Conservation (phyloP, 2,113 vertebrate genomes). For the Tragelaphus imberbis region DNA sequence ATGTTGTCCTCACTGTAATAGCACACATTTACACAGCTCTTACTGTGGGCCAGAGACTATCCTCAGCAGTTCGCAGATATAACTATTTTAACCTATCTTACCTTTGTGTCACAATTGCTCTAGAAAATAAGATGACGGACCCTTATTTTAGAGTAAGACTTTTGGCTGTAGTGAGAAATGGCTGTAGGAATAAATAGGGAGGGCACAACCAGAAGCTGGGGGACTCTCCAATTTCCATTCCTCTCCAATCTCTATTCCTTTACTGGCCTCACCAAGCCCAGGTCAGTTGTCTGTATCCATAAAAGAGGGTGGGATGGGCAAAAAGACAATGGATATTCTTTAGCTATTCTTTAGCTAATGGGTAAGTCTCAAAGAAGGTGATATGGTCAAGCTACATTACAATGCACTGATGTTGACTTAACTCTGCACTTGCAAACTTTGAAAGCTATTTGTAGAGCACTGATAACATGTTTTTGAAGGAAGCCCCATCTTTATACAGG, state of each 20-base stretch:
- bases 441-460: not conserved
- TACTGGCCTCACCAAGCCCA: not conserved
- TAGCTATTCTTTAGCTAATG: not conserved
- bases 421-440: not conserved
- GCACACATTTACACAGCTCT: not conserved
- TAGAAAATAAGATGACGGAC: not conserved
- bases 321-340: conserved; percentile 1
- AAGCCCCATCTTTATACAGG: not conserved
- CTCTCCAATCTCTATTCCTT: not conserved
- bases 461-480: not conserved
- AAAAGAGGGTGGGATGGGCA: not conserved
- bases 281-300: not conserved
- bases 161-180: not conserved
- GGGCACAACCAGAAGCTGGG: not conserved
- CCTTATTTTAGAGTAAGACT: not conserved
- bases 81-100: not conserved
- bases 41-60: not conserved
- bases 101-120: not conserved
- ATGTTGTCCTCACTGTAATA: not conserved
- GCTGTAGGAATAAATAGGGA: not conserved
- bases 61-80: not conserved
- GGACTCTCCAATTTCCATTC: not conserved
- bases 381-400: not conserved
- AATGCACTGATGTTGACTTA: not conserved
- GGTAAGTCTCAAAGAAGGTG: not conserved